Conservation (phyloP, 2,888 invertebrate species). For the Nomada ruficornis region DNA sequence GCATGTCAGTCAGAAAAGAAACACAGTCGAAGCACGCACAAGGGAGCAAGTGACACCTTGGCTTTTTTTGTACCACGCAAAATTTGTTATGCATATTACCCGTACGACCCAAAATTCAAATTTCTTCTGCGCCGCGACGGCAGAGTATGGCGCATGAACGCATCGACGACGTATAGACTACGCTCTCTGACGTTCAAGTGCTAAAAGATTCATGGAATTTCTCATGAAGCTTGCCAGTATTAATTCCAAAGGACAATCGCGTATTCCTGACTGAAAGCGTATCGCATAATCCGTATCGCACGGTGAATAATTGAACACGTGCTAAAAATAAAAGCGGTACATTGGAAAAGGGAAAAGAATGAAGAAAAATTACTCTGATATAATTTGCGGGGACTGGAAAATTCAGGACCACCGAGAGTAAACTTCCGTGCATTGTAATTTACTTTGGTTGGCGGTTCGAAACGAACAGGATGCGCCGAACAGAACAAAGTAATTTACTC, state of each 20-base stretch:
- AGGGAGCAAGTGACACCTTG: not conserved
- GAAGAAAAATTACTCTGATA: not conserved
- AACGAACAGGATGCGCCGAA: slow-evolving; percentile 2
- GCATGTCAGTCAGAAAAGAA: not conserved
- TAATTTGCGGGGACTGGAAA: not conserved
- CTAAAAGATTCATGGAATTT: slow-evolving; percentile 43
- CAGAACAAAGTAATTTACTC: slow-evolving; percentile 30
- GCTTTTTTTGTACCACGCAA: not conserved
- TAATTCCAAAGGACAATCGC: slow-evolving; percentile 26
- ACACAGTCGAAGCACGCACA: not conserved
- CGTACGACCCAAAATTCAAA: slow-evolving; percentile 42
- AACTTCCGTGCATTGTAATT: not conserved
- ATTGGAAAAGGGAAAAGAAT: too few relatives aligned
- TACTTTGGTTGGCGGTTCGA: not conserved
- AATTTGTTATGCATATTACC: slow-evolving; percentile 8
- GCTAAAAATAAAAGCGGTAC: not conserved
- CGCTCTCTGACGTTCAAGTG: slow-evolving; percentile 4
- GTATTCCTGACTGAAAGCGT: slow-evolving; percentile 7
- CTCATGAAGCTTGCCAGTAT: slow-evolving; percentile 6
- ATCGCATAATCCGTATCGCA: too few relatives aligned
- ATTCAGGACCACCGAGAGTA: not conserved
- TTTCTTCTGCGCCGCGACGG: slow-evolving; percentile 13
- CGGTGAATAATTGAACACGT: slow-evolving; percentile 14
- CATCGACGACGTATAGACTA: not conserved
- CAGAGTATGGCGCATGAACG: not conserved